Percentiles rank a stretch among this genome's conserved stretches.
phyloP scores from a whole-genome alignment of 2,888 invertebrate species.

The Pandemis cinnamomeana region DNA sequence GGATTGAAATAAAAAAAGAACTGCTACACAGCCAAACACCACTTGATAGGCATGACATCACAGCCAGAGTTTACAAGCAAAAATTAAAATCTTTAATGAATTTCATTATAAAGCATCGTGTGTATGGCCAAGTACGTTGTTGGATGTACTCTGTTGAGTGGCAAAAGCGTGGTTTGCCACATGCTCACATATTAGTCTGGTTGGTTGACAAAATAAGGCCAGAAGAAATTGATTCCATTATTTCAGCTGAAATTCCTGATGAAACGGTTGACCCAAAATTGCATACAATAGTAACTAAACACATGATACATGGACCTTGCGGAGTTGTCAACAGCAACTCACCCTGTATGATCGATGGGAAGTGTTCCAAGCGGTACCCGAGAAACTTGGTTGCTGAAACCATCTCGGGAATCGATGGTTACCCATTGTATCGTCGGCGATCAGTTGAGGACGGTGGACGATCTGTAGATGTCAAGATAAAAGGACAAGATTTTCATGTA shows the following conservation, averaged over 20 bases:
- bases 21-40: constrained; percentile 45
- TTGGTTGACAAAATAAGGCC: not conserved
- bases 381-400: not conserved
- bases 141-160: constrained; percentile 48
- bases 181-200: constrained; percentile 9
- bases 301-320: constrained; percentile 48
- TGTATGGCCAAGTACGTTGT: constrained; percentile 41
- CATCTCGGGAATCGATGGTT: constrained; percentile 5
- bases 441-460: not conserved
- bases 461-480: not conserved
- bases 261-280: constrained; percentile 42
- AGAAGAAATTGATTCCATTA: not conserved
- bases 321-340: constrained; percentile 36
- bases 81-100: constrained; percentile 41
- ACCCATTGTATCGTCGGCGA: constrained; percentile 17
- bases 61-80: constrained; percentile 46
- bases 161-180: constrained; percentile 27
- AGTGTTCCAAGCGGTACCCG: constrained; percentile 1
- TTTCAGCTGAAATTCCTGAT: constrained; percentile 42
- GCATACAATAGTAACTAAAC: constrained; percentile 43
- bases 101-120: not conserved
- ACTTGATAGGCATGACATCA: constrained; percentile 53
- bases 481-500: not conserved
- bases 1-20: constrained; percentile 49
- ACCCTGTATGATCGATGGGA: not conserved